These are phyloP conservation scores for Discoglossus pictus DNA, from an alignment of 2,797 vertebrate species.

Conservation along the genomic window DNA sequence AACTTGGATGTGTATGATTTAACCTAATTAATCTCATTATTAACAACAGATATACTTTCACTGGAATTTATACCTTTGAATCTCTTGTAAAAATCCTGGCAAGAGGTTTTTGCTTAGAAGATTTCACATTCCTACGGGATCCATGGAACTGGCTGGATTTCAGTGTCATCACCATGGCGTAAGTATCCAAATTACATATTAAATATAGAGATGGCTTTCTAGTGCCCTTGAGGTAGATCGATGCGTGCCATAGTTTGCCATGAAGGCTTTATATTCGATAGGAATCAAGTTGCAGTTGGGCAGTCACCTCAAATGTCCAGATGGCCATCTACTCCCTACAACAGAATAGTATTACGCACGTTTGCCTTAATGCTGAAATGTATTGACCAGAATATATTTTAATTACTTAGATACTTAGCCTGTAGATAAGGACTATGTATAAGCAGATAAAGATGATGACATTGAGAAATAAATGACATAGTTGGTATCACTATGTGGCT, in stretches of 20 bases:
- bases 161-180: constrained; percentile 96
- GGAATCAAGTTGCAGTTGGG: background rate
- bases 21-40: constrained; percentile 20
- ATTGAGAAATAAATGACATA: too few species aligned
- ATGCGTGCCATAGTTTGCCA: constrained; percentile 58
- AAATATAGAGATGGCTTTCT: background rate
- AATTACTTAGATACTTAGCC: too few species aligned
- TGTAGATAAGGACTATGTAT: too few species aligned
- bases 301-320: too few species aligned
- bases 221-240: constrained; percentile 35
- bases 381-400: too few species aligned
- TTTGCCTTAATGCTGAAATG: too few species aligned
- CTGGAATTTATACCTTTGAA: constrained; percentile 96
- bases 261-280: constrained; percentile 22
- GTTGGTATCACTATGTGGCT: too few species aligned
- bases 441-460: too few species aligned
- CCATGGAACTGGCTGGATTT: constrained; percentile 99
- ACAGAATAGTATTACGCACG: too few species aligned
- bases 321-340: too few species aligned
- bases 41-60: constrained; percentile 88
- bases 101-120: constrained; percentile 93
- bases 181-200: constrained; percentile 69
- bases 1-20: too few species aligned
- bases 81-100: constrained; percentile 93
- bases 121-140: constrained; percentile 95